Base-by-base conservation (phyloP, 2,797 vertebrate genomes). In the Eleutherodactylus coqui region DNA sequence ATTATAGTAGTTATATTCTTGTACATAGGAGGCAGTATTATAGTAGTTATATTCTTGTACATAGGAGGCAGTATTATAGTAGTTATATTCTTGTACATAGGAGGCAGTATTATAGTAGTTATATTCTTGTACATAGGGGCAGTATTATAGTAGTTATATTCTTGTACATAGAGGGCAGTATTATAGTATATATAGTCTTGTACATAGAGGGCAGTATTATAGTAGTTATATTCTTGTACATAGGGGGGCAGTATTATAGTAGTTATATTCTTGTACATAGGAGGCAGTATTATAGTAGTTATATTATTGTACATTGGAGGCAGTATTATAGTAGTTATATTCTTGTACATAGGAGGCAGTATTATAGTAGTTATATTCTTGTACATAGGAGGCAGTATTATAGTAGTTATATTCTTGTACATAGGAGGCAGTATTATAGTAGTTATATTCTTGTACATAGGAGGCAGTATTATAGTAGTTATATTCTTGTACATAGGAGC, bases 361-460 rank as follows among this genome's bases (percentile, higher is more conserved):
- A 58, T 58, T 58, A 58, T 58, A 58, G 53, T 58, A 58, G 53
- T 58, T 58, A 58, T 58, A 58, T 58, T 58, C 53, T 58, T 58
- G 53, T 58, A 58, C 24, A 58, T 58, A 58, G 53, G 53, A 21
- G 51, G 53, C 24, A 58, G 53, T 58, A 27, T 58, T 58, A 58
- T 58, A 58, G 53, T 58, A 58, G 53, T 58, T 58, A 58, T 58
- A 58, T 58, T 58, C 53, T 58, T 58, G 53, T 58, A 58, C 24
- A 58, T 58, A 58, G 53, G 53, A 27, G 24, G 51, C 24, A 58
- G 53, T 58, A 58, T 58, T 58, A 58, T 58, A 58, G 53, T 58
- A 58, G 53, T 58, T 58, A 58, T 58, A 58, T 58, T 58, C 53
- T n/a, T 58, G 53, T 58, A 58, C 24, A 58, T 58, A 58, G 53